A percentile compares a stretch with the other conserved stretches of the same genome.
Conservation (phyloP, 1,140 invertebrate genomes). For the Cherax destructor region DNA sequence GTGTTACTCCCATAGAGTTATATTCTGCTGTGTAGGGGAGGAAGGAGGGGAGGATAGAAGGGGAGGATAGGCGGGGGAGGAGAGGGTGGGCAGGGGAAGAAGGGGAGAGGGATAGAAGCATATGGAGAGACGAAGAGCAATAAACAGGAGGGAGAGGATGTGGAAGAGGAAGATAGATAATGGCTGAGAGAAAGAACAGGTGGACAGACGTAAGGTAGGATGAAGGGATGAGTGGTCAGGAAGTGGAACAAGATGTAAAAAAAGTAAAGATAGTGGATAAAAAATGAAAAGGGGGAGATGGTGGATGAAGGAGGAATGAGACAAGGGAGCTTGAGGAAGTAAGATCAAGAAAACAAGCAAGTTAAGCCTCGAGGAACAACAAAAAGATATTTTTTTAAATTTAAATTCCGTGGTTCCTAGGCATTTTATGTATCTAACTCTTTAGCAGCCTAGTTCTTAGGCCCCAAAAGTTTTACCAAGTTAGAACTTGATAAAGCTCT, state of each 20-base stretch:
- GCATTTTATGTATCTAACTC: too few species aligned
- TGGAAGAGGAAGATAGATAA: not conserved
- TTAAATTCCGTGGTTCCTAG: too few species aligned
- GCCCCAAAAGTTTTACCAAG: too few species aligned
- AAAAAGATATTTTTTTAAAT: too few species aligned
- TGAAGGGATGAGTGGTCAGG: not conserved
- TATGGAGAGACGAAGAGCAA: not conserved
- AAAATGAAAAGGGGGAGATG: not conserved
- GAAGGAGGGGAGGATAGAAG: not conserved
- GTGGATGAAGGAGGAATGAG: not conserved
- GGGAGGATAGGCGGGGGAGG: not conserved
- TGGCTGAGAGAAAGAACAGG: not conserved
- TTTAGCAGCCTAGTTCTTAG: too few species aligned
- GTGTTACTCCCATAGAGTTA: too few species aligned
- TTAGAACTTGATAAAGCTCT: too few species aligned
- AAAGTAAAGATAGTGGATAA: not conserved
- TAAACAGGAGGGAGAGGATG: not conserved
- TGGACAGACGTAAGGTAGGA: not conserved
- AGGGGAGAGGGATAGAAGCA: not conserved
- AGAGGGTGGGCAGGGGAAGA: not conserved
- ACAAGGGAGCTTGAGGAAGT: not conserved
- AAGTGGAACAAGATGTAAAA: not conserved
- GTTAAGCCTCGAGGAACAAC: too few species aligned
- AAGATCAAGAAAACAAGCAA: not conserved
- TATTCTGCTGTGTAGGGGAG: too few species aligned